Conservation (phyloP, 1,140 invertebrate species). For the Tachypleus tridentatus region DNA sequence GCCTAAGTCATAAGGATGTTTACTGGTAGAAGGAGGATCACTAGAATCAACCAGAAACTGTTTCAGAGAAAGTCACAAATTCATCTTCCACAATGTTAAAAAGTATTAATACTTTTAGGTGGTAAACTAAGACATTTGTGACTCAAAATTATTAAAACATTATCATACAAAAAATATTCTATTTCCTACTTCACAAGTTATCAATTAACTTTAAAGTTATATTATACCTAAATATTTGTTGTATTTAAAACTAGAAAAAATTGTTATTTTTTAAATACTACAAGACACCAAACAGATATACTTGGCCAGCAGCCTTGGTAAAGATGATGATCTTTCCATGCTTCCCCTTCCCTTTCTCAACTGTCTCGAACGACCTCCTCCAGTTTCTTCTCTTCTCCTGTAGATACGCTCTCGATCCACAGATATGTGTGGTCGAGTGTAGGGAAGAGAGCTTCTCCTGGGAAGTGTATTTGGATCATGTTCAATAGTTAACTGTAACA, state of each 20-base stretch:
- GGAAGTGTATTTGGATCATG: slow-evolving; percentile 66
- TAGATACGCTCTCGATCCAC: slow-evolving; percentile 26
- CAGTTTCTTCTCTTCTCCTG: slow-evolving; percentile 48
- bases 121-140: no score
- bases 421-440: slow-evolving; percentile 18
- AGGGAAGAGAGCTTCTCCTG: slow-evolving; percentile 18
- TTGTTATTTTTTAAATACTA: no score
- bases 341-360: slow-evolving; percentile 42
- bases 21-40: slow-evolving; percentile 16
- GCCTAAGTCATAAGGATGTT: slow-evolving; percentile 50
- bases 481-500: slow-evolving; percentile 63
- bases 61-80: no score
- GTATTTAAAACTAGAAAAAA: no score
- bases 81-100: no score
- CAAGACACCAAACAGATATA: slow-evolving; percentile 24
- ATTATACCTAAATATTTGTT: no score
- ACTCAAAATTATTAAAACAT: no score
- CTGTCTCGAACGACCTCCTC: slow-evolving; percentile 39
- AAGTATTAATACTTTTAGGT: no score
- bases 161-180: no score
- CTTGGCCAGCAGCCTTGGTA: slow-evolving; percentile 70
- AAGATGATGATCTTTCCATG: slow-evolving; percentile 70
- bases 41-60: slow-evolving; percentile 8
- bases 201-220: no score
- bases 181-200: no score